These are phyloP conservation scores for Ctenopoma multispine DNA, from an alignment of 2,797 vertebrate species.

Conservation along the genomic window DNA sequence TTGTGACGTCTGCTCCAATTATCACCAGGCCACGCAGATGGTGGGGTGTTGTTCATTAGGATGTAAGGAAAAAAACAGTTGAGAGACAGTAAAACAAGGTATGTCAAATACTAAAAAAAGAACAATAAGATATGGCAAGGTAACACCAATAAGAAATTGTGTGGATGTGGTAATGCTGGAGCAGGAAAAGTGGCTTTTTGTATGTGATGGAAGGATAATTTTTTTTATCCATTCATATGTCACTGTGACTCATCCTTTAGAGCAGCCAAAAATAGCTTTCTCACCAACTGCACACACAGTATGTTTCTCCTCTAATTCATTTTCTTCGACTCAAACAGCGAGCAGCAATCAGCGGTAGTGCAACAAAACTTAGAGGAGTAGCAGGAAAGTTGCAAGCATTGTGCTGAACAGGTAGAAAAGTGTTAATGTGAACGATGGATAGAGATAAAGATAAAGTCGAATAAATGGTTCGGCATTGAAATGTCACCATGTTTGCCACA, in stretches of 20 bases:
- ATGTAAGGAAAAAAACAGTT: slow-evolving; percentile 6
- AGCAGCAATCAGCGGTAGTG: slow-evolving; percentile 33
- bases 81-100: slow-evolving; percentile 11
- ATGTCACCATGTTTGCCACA: not conserved
- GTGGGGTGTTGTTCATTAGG: slow-evolving; percentile 28
- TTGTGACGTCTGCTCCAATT: slow-evolving; percentile 52
- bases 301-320: slow-evolving; percentile 47
- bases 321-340: slow-evolving; percentile 37
- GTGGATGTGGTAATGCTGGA: slow-evolving; percentile 10
- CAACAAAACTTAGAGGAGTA: slow-evolving; percentile 4
- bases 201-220: slow-evolving; percentile 64
- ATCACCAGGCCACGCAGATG: slow-evolving; percentile 35
- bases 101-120: slow-evolving; percentile 21
- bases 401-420: not conserved
- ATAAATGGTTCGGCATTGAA: slow-evolving; percentile 3
- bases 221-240: slow-evolving; percentile 68
- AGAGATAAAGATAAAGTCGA: not conserved
- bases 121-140: slow-evolving; percentile 26
- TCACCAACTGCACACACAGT: slow-evolving; percentile 37
- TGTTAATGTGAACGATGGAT: not conserved
- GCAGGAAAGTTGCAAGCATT: not conserved
- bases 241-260: slow-evolving; percentile 73
- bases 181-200: slow-evolving; percentile 41
- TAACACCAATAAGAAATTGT: slow-evolving; percentile 30
- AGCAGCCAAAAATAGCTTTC: slow-evolving; percentile 69